phyloP scores from a whole-genome alignment of 2,797 vertebrate genomes.

The Microctenopoma steveboyesi region DNA sequence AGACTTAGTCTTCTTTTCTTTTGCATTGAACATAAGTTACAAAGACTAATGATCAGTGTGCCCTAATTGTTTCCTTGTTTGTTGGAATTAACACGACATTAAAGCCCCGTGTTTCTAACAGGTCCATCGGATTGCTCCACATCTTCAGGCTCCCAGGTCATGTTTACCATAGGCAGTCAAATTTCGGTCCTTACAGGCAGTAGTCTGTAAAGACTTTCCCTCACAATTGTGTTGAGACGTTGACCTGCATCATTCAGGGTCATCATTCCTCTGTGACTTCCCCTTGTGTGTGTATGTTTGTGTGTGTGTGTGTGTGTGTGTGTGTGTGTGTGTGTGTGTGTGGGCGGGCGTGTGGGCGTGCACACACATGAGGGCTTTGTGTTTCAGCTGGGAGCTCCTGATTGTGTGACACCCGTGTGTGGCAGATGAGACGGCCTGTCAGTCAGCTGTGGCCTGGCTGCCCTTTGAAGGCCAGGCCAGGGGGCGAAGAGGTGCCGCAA shows the following conservation, averaged over 20 bases:
- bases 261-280: slow-evolving; percentile 61
- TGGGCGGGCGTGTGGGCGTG: too few species aligned
- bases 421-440: slow-evolving; percentile 93
- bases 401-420: slow-evolving; percentile 89
- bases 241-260: slow-evolving; percentile 77
- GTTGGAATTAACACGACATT: background rate
- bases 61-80: background rate
- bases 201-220: slow-evolving; percentile 59
- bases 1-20: too few species aligned
- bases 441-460: slow-evolving; percentile 87
- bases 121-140: background rate
- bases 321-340: slow-evolving; percentile 39
- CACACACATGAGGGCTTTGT: slow-evolving; percentile 40
- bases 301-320: slow-evolving; percentile 23
- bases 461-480: slow-evolving; percentile 95
- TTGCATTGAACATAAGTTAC: too few species aligned
- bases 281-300: slow-evolving; percentile 18
- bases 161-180: slow-evolving; percentile 14
- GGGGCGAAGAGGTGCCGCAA: slow-evolving; percentile 92
- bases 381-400: slow-evolving; percentile 77
- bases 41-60: too few species aligned
- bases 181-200: slow-evolving; percentile 51
- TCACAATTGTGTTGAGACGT: slow-evolving; percentile 43
- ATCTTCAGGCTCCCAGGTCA: slow-evolving; percentile 3
- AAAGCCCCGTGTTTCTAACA: background rate